phyloP scores from a whole-genome alignment of 2,888 invertebrate species.

The Capitulum mitella region DNA sequence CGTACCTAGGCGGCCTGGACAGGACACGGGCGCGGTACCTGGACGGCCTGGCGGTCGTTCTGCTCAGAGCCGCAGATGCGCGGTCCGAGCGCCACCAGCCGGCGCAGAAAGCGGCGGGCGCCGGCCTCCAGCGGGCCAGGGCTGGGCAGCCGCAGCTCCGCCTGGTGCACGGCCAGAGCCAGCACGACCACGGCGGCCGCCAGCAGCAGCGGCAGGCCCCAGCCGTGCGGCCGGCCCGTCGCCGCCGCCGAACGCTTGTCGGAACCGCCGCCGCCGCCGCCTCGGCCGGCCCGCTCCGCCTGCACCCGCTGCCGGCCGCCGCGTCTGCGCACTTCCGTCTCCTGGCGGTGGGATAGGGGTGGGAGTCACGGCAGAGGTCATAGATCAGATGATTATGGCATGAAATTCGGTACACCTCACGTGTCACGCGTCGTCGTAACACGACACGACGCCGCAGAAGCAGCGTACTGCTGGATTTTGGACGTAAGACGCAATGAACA shows the following conservation, averaged over 20 bases:
- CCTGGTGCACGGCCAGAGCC: not conserved
- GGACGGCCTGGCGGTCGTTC: not conserved
- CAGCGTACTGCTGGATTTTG: no score
- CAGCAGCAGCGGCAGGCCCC: not conserved
- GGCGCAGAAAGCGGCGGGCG: constrained; percentile 3
- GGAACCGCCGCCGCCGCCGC: not conserved
- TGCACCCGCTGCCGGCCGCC: not conserved
- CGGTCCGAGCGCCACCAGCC: constrained; percentile 8
- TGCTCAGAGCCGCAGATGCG: not conserved
- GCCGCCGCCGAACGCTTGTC: not conserved
- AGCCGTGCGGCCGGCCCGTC: constrained; percentile 12
- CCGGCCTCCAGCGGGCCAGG: not conserved
- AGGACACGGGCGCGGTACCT: no score
- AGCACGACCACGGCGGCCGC: not conserved
- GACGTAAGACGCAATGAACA: no score
- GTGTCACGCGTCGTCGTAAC: no score
- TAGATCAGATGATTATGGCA: no score
- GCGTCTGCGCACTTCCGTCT: not conserved
- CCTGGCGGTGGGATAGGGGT: not conserved
- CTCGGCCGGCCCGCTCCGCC: not conserved
- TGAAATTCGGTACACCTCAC: no score
- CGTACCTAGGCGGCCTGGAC: no score
- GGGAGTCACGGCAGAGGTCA: no score
- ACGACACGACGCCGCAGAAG: no score
- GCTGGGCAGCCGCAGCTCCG: not conserved